These are phyloP conservation scores for Egretta garzetta DNA, from an alignment of 2,113 vertebrate species.

Conservation along the genomic window DNA sequence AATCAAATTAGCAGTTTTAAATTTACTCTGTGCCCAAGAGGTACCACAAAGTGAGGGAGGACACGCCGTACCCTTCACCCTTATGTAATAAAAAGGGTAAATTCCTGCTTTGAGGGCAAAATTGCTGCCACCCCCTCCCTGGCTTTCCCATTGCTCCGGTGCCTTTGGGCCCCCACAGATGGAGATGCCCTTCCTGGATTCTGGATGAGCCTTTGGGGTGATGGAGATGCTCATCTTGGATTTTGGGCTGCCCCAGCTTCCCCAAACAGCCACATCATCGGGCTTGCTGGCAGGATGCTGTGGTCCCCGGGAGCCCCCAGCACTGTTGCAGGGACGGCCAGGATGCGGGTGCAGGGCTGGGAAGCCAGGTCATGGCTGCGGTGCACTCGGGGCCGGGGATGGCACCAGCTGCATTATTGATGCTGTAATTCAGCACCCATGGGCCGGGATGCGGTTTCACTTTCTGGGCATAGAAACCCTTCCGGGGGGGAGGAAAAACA, in stretches of 20 bases:
- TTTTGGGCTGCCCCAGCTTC: neutral
- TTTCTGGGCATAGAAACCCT: neutral
- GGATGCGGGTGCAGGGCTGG: no score
- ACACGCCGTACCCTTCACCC: neutral
- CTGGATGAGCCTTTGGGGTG: neutral
- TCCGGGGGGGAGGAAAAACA: accelerated
- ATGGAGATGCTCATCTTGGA: neutral
- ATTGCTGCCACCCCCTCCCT: neutral
- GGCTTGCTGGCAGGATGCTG: neutral
- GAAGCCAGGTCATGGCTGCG: accelerated
- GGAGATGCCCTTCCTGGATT: neutral
- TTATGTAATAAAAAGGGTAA: conserved; percentile 15
- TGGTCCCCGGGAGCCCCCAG: accelerated
- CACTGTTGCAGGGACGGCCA: accelerated
- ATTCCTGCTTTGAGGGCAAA: neutral
- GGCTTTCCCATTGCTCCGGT: accelerated
- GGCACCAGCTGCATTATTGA: accelerated
- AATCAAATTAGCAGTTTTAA: conserved; percentile 55
- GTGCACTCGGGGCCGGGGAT: accelerated
- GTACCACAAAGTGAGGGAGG: neutral
- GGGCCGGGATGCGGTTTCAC: neutral
- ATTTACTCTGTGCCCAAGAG: conserved; percentile 38
- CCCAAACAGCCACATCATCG: accelerated
- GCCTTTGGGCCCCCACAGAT: neutral
- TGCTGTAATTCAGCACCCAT: neutral